Percentiles rank a stretch among this genome's conserved stretches.
phyloP scores from a whole-genome alignment of 2,797 vertebrate species.

The Myotis myotis region DNA sequence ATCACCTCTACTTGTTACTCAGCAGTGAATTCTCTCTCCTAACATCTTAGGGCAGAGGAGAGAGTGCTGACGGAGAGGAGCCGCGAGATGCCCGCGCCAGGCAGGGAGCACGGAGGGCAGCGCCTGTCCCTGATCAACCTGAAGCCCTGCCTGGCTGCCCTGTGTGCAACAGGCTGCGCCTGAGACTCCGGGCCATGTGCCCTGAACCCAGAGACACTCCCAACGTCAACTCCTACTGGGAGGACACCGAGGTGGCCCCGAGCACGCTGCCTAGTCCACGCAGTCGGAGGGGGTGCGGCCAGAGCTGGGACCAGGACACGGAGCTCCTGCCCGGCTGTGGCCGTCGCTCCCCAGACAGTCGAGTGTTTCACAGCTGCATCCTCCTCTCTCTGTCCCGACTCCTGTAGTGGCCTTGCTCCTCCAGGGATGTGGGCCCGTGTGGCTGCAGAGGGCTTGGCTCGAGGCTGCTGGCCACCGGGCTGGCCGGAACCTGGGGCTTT shows the following conservation, averaged over 20 bases:
- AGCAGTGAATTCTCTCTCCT: neutral
- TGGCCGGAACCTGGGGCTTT: neutral
- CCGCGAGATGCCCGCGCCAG: rapidly evolving
- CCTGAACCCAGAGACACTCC: too few relatives aligned
- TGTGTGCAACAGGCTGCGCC: too few relatives aligned
- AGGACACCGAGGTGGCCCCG: too few relatives aligned
- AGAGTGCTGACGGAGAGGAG: rapidly evolving
- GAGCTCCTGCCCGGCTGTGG: neutral
- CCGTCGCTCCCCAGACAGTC: neutral
- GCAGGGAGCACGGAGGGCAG: neutral
- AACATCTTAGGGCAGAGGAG: neutral
- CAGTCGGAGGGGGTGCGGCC: too few relatives aligned
- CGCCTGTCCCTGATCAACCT: too few relatives aligned
- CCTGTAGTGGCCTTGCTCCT: neutral
- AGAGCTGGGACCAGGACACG: neutral
- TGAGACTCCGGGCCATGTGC: too few relatives aligned
- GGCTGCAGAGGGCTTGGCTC: too few relatives aligned
- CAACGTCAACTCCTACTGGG: too few relatives aligned
- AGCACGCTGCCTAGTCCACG: too few relatives aligned
- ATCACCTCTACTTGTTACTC: neutral
- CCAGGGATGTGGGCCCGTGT: neutral
- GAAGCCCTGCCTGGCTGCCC: too few relatives aligned
- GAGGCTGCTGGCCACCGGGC: rapidly evolving
- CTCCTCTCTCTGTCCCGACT: neutral
- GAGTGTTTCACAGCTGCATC: too few relatives aligned